Conservation (phyloP, 2,797 vertebrate species). For the Rhyacichthys aspro region DNA sequence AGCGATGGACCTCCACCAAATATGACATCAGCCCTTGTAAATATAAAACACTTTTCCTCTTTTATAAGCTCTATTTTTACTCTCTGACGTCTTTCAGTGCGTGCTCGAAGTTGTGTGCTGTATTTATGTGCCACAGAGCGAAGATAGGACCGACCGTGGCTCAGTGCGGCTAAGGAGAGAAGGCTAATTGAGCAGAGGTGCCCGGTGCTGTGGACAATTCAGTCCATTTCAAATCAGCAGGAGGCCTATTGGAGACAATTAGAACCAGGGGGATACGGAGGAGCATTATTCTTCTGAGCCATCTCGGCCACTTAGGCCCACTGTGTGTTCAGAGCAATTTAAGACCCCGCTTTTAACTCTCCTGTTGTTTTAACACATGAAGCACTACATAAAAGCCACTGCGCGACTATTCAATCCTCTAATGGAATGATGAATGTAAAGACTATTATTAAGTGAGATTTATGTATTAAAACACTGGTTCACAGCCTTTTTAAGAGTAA, state of each 20-base stretch:
- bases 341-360: conserved; percentile 36
- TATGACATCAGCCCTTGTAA: conserved; percentile 75
- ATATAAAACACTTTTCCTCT: conserved; percentile 58
- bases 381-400: conserved; percentile 6
- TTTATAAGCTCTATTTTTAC: conserved; percentile 73
- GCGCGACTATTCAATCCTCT: neutral
- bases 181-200: conserved; percentile 63
- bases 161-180: conserved; percentile 44
- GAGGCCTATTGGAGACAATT: conserved; percentile 69
- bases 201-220: conserved; percentile 65
- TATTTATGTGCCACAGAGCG: conserved; percentile 12
- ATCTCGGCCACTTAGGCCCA: conserved; percentile 45
- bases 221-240: conserved; percentile 64
- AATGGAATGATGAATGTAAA: neutral
- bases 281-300: conserved; percentile 49
- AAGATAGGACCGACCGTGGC: conserved; percentile 41
- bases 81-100: conserved; percentile 54
- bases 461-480: neutral
- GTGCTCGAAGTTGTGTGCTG: neutral
- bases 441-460: neutral
- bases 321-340: conserved; percentile 39
- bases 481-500: too few relatives aligned
- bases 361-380: conserved; percentile 24
- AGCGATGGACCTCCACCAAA: conserved; percentile 67
- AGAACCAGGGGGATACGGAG: conserved; percentile 63